phyloP scores from a whole-genome alignment of 2,888 invertebrate species.

The Drosophila hamatofila region DNA sequence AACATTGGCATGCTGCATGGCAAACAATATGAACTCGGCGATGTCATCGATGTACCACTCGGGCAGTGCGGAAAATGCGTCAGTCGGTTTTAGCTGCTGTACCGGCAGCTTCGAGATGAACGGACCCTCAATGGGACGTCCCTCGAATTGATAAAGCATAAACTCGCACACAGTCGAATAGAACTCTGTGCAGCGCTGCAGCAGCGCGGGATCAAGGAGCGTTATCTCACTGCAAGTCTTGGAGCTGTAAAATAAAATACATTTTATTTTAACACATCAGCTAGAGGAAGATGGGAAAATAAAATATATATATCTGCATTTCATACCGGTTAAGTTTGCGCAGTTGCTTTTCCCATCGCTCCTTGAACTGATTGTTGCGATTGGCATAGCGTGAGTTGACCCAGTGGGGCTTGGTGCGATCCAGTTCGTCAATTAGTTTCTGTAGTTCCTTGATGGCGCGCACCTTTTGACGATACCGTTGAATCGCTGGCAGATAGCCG shows the following conservation, averaged over 20 bases:
- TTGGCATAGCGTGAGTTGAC: constrained; percentile 90
- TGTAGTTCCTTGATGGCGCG: constrained; percentile 91
- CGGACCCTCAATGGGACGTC: constrained; percentile 86
- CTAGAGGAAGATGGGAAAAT: too few relatives aligned
- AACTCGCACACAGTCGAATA: constrained; percentile 94
- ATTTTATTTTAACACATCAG: not conserved
- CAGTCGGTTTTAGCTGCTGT: constrained; percentile 88
- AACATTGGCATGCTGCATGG: constrained; percentile 90
- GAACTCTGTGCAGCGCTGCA: constrained; percentile 93
- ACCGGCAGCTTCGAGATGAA: constrained; percentile 87
- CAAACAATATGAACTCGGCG: constrained; percentile 97
- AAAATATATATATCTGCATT: not conserved
- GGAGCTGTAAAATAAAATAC: constrained; percentile 86
- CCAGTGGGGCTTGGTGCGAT: constrained; percentile 93
- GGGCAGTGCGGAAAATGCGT: constrained; percentile 95
- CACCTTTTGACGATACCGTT: constrained; percentile 92
- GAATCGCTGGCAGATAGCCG: constrained; percentile 94
- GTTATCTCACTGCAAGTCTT: constrained; percentile 96
- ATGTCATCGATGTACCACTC: constrained; percentile 99
- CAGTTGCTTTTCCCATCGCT: constrained; percentile 94
- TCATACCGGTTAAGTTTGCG: constrained; percentile 89
- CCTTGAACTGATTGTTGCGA: constrained; percentile 93
- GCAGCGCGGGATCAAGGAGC: constrained; percentile 92
- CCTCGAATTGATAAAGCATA: constrained; percentile 89
- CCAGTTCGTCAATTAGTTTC: constrained; percentile 93